Base-by-base conservation (phyloP, 2,888 invertebrate species). In the Drosophila anceps region DNA sequence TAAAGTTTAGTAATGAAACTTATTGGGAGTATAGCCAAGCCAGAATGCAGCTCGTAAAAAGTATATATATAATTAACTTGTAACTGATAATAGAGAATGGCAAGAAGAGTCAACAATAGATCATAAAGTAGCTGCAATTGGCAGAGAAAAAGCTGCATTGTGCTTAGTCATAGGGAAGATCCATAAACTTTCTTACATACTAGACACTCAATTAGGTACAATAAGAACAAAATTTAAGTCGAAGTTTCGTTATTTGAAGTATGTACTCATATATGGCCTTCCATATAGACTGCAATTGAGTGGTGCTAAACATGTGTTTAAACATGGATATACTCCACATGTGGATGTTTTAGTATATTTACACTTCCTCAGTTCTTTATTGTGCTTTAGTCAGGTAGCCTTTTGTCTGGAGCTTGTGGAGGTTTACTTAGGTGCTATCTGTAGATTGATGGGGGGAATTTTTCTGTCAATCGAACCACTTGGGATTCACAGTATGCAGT, bases 401-500 rank as follows among this genome's bases (percentile, higher is more conserved):
- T 27, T 46, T 73, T 51, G 33, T 59, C 0, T 31, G 20, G 41
- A 33, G 31, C 10, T 10, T 1, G 39, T 0, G 18, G 44, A 27
- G 50, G 41, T 20, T 58, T 29, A 50, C 18, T 33, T 50, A 44
- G 57, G 4, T 39, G 50, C 20, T 53, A 48, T 44, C 54, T 41
- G 41, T 41, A 33, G 13, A 18, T 24, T 39, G 54, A n/a, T 5
- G 27, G 9, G 77, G 77, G 74, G 71, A 76, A 7, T 31, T 76
- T 76, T 64, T 48, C 33, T 31, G n/a, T 15, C 8, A n/a, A 6
- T 48, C 18, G 4, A 46, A 9, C 10, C 27, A 20, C 29, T 15
- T 15, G 74, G 74, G 77, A 74, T 43, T 71, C 77, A 76, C 77
- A 46, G 8, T 12, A 20, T 59, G 24, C 58, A 63, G 18, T 15